Base-by-base conservation (phyloP, 2,113 vertebrate species). In the Phrynosoma blainvillii region DNA sequence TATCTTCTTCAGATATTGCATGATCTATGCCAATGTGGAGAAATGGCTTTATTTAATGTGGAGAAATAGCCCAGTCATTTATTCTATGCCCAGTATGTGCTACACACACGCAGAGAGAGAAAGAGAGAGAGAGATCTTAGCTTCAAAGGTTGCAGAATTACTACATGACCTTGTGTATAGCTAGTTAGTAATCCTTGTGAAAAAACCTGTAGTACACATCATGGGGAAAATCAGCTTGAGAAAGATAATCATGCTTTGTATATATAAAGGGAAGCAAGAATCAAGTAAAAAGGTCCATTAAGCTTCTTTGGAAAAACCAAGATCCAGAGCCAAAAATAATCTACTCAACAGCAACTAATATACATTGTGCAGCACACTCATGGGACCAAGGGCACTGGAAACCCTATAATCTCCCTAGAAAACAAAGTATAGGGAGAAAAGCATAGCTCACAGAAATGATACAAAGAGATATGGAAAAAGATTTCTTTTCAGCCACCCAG, bases 401-500 rank as follows among this genome's bases (percentile, higher is more conserved):
- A 52, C 74, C 25, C 36, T 20, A 78, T 66, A 76, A 70, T 83
- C 76, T 23, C 36, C 75, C 56, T 70, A 85, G 5, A 83, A 68
- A 91, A 78, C 56, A 70, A 88, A 83, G n/a, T 25, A 54, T 74
- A 71, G 27, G 25, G 13, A 1, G 9, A 76, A 82, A 36, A 85
- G 62, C 5, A 86, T 88, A 84, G 59, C 83, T 94, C 71, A 56
- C 32, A 84, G 40, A 59, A 91, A 86, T 80, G 87, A 76, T 62
- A 42, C 79, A 68, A 87, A 30, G 84, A 65, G 74, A 59, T 25
- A n/a, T 87, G 89, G 36, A 82, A 88, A 94, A 89, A 90, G 75
- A 78, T 90, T 93, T 93, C 40, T 85, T 89, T 81, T 81, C 76
- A 90, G 93, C 65, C 5, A 52, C 27, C 42, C 32, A 87, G 81